Evolutionary conservation across 2,888 invertebrate genomes (phyloP), one percentile per base, ranked within the genome.

Genomic region (Ellobium chinense): DNA sequence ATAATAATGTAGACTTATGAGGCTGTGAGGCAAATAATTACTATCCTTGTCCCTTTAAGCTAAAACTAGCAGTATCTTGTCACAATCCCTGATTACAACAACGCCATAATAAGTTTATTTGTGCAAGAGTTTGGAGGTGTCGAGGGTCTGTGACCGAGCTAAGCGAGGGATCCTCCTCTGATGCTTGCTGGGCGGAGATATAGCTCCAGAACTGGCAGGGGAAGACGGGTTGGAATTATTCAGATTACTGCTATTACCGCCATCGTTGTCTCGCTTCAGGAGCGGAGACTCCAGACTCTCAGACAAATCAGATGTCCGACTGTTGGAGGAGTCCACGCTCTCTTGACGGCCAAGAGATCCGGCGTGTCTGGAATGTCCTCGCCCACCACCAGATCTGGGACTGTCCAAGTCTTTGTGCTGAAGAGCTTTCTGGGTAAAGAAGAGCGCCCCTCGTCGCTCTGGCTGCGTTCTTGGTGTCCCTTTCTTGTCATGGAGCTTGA

Each of bases 391-490:
- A 1, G 70, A 27, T 54, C 72, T 78, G 5, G 72, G 24, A 27
- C 58, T 27, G 34, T 78, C 78, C 0, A 9, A 7, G 5, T 78
- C 78, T 34, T 66, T 74, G 39, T 74, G 74, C 2, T 69, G 78
- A 0, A 80, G 74, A 0, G 73, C 37, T 68, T 74, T 80, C 27
- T 80, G 80, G 1, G 80, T 74, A 14, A 80, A 74, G 31, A 80
- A 68, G 24, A 80, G 36, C 21, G 80, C 80, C 7, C 80, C 80
- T 27, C 80, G 66, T 39, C 80, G 34, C 29, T 78, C 78, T 24
- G 76, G 76, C 14, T 62, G 76, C 9, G 65, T 7, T 21, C 66
- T 65, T 29, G 39, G 29, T 56, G 31, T 5, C n/a, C 7, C 12
- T 34, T 66, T 76, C 66, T 76, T 76, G 9, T 66, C 76, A 3